These are phyloP conservation scores for Darevskia nairensis DNA, from an alignment of 2,797 vertebrate genomes.

Conservation along the genomic window DNA sequence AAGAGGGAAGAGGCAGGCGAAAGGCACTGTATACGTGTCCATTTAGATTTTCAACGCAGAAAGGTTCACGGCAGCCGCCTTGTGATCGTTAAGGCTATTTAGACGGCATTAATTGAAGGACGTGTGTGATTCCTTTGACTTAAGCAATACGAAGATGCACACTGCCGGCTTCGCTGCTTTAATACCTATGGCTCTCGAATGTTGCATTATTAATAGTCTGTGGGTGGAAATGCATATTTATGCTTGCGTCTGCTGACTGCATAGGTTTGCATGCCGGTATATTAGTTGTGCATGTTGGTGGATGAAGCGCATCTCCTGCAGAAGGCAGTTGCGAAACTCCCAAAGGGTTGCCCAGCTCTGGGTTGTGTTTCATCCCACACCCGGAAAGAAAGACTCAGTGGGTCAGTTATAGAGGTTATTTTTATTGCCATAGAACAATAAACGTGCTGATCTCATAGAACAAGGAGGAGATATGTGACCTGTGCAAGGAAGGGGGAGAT, in stretches of 20 bases:
- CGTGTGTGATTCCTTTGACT: constrained; percentile 31
- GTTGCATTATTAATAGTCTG: constrained; percentile 23
- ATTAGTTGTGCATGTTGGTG: neutral
- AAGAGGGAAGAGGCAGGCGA: constrained; percentile 62
- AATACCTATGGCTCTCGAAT: constrained; percentile 8
- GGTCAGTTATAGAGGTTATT: too few relatives aligned
- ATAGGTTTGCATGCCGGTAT: constrained; percentile 15
- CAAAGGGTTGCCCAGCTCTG: too few relatives aligned
- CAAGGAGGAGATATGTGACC: too few relatives aligned
- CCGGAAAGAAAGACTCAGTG: too few relatives aligned
- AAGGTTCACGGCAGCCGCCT: constrained; percentile 28
- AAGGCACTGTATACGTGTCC: constrained; percentile 60
- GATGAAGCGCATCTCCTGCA: neutral
- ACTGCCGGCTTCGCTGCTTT: neutral
- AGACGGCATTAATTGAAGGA: constrained; percentile 52
- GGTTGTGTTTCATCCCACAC: too few relatives aligned
- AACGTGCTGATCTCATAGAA: too few relatives aligned
- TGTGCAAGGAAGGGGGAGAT: too few relatives aligned
- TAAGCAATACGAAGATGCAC: constrained; percentile 38
- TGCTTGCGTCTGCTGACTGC: constrained; percentile 2
- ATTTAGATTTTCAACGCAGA: constrained; percentile 44
- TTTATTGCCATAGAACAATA: too few relatives aligned
- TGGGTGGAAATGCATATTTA: constrained; percentile 17
- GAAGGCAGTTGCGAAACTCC: neutral
- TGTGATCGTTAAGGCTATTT: constrained; percentile 45